Percentiles rank a stretch among this genome's conserved stretches.
phyloP scores from a whole-genome alignment of 2,888 invertebrate species.

The Mesoligia furuncula region DNA sequence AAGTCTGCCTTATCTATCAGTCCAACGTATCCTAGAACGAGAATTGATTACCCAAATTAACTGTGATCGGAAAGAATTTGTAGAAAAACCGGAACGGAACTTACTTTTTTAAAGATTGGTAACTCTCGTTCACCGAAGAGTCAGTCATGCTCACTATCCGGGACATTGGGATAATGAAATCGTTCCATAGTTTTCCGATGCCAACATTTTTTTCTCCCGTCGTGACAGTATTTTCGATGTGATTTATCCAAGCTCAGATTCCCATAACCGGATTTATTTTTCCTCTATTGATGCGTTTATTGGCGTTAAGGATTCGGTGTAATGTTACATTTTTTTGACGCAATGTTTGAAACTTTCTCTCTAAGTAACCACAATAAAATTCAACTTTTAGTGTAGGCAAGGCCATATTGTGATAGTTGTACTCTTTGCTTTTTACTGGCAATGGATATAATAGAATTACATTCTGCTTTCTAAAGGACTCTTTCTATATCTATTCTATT shows the following conservation, averaged over 20 bases:
- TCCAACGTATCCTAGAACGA: conserved; percentile 20
- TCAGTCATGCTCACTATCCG: conserved; percentile 81
- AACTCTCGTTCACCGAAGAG: conserved; percentile 70
- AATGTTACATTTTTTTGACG: conserved; percentile 47
- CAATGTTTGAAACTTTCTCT: conserved; percentile 47
- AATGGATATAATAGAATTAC: background rate
- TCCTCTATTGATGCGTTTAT: conserved; percentile 75
- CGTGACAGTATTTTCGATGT: conserved; percentile 89
- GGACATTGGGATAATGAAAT: conserved; percentile 82
- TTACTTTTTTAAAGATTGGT: conserved; percentile 62
- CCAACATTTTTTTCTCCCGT: conserved; percentile 81
- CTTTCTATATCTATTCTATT: background rate
- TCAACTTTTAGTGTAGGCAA: background rate
- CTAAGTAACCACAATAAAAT: background rate
- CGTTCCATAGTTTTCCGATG: conserved; percentile 81
- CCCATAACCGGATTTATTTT: conserved; percentile 87
- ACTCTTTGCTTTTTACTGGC: background rate
- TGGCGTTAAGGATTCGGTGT: conserved; percentile 66
- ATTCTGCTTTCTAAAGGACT: background rate
- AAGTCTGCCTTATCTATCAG: background rate
- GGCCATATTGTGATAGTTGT: no score
- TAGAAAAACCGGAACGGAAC: conserved; percentile 56
- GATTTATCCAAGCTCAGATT: conserved; percentile 85
- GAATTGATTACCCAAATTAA: conserved; percentile 50
- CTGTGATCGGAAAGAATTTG: conserved; percentile 50